Evolutionary conservation across 2,888 invertebrate genomes (phyloP).

Genomic region (Colostygia pectinataria): DNA sequence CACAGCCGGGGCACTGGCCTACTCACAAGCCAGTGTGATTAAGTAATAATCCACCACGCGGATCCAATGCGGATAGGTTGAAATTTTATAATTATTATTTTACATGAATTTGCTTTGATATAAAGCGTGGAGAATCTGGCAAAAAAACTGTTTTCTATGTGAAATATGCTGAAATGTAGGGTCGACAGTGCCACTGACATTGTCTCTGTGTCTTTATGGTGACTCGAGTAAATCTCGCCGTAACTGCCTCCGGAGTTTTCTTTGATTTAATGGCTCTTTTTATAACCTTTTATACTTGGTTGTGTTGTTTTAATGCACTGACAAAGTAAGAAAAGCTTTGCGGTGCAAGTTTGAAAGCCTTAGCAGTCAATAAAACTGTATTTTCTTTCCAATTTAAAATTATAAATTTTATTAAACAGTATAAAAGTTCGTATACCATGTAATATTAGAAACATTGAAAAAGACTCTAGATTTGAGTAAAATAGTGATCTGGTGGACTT

Average conservation of each 20-base stretch:
- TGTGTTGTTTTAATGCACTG: slow-evolving; percentile 12
- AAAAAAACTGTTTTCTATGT: slow-evolving; percentile 1
- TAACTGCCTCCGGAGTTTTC: slow-evolving; percentile 28
- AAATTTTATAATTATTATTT: too few relatives aligned
- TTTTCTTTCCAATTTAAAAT: too few relatives aligned
- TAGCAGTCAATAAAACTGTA: too few relatives aligned
- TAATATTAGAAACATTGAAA: too few relatives aligned
- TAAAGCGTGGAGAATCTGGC: not conserved
- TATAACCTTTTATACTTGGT: slow-evolving; percentile 24
- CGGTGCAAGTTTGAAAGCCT: not conserved
- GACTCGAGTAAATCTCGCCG: slow-evolving; percentile 31
- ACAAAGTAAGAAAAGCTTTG: slow-evolving; percentile 6
- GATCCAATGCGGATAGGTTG: too few relatives aligned
- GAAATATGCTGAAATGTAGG: slow-evolving; percentile 8
- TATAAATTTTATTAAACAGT: too few relatives aligned
- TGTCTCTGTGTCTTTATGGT: slow-evolving; percentile 31
- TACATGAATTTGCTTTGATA: not conserved
- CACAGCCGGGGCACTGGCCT: too few relatives aligned
- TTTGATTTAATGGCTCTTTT: slow-evolving; percentile 35
- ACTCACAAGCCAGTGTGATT: too few relatives aligned
- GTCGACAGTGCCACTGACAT: slow-evolving; percentile 31
- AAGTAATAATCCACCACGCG: too few relatives aligned
- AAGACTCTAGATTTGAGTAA: too few relatives aligned
- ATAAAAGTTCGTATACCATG: too few relatives aligned
- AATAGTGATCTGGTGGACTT: too few relatives aligned